Base-by-base conservation (phyloP, 2,113 vertebrate species). In the Cyprinodon brontotheroides region DNA sequence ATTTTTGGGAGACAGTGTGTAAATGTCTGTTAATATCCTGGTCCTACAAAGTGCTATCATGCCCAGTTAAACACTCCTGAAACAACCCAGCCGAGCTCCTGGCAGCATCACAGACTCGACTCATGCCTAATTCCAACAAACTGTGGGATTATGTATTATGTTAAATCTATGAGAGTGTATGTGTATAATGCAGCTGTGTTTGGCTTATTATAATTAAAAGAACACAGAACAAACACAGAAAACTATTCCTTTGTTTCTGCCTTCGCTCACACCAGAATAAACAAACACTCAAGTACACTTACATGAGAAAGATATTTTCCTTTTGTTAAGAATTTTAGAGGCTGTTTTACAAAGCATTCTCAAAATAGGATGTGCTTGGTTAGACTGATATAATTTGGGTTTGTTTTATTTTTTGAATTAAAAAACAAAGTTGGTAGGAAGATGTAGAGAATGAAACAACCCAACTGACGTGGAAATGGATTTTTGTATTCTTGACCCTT, bases 21-120 rank as follows among this genome's bases (percentile, higher is more conserved):
- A 78, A 65, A 81, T 82, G 80, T 84, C 74, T 75, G 81, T 75
- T 68, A 65, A 87, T 76, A 79, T 65, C 70, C 37, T 63, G 69
- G 62, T 81, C 69, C 85, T 68, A 82, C 66, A 4, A 39, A 75
- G 63, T 4, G 71, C 70, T 72, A 86, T 71, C 75, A 66, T 72
- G 53, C 61, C 74, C 79, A 66, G 77, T 85, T 87, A 80, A 81
- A 73, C 65, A 80, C 77, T 80, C 70, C 79, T 80, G 67, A 69
- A 78, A 79, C 40, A 72, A 75, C 45, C 43, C 63, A 65, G 47
- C 67, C 40, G 69, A 80, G 63, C 65, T 65, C n/a, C 64, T 39
- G 41, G 77, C 68, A 77, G 63, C 59, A 57, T 68, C 78, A 53
- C 40, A 80, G 73, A 72, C 72, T 61, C 37, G 71, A 72, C 57